Evolutionary conservation across 2,113 vertebrate species (phyloP), one percentile per base, ranked within the genome.

Genomic region (Lycaon pictus): DNA sequence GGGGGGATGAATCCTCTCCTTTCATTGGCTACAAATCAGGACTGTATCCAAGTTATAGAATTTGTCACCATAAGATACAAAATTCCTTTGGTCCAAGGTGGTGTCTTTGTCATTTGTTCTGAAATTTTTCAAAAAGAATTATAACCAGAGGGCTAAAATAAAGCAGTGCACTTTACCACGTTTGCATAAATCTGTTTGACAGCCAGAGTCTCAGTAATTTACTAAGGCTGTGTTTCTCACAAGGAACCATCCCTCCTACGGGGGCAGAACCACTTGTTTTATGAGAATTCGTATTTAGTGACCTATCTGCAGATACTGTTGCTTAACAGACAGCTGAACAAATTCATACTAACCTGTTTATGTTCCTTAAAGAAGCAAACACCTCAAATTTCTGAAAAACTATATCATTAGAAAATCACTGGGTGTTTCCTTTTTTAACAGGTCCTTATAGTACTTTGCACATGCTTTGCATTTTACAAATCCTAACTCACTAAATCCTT

Each of bases 261-360:
- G 23, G 51, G 72, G 79, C 29, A 67, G 56, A 81, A 63, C 58
- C 29, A 48, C 77, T 88, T 17, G 16, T 77, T 51, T 79, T 62
- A 53, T 11, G 37, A 11, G 83, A 53, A 92, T 58, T 95, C 81
- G 86, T 37, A 56, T 35, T 88, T 23, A n/a, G 69, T 19, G 29
- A 83, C 35, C 11, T 56, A 22, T 74, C 72, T 91, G 93, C 58
- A 89, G 82, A 48, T 91, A 51, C 88, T 84, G 27, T 27, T 72
- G 82, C 79, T 93, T 69, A 96, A 58, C 72, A 96, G 71, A 87
- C n/a, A 95, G 83, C 80, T 88, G 88, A 96, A 84, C 56, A 93
- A 88, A 76, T 76, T 56, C 23, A 4, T 51, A 71, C 58, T 55
- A 95, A 91, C 22, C 29, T 55, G 20, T n/a, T 90, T 60, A 35